These are phyloP conservation scores for Labeo catla DNA, from an alignment of 2,113 vertebrate genomes.

Conservation along the genomic window DNA sequence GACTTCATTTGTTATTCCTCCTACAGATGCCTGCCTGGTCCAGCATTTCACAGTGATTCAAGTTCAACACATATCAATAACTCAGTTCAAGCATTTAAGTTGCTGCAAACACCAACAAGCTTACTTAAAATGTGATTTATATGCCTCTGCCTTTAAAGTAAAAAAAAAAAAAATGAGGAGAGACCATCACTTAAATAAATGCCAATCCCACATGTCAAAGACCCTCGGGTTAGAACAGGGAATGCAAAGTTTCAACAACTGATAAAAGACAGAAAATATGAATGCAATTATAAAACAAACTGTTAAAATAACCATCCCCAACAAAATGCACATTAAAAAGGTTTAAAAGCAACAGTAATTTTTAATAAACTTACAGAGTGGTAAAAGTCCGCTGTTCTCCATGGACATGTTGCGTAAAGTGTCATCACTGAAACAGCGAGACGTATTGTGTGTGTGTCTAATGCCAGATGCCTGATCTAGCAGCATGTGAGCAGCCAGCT, in stretches of 20 bases:
- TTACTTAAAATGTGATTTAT: conserved; percentile 27
- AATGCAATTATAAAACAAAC: not conserved
- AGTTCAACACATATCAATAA: conserved; percentile 24
- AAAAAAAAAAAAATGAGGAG: not conserved
- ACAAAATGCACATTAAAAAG: not conserved
- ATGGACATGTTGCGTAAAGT: conserved; percentile 75
- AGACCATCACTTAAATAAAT: conserved; percentile 57
- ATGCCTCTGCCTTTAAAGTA: conserved; percentile 28
- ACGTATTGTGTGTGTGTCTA: conserved; percentile 54
- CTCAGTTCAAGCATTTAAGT: not conserved
- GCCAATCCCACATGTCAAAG: conserved; percentile 56
- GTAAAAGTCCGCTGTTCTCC: conserved; percentile 84
- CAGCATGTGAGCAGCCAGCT: conserved; percentile 65
- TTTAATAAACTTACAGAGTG: conserved; percentile 82
- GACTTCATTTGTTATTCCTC: conserved; percentile 55
- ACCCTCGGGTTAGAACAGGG: not conserved
- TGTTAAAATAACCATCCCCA: not conserved
- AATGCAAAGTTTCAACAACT: not conserved
- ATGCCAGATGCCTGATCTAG: conserved; percentile 68
- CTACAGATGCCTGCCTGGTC: conserved; percentile 43
- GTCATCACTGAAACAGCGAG: conserved; percentile 66
- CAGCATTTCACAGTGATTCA: conserved; percentile 35
- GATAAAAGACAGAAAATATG: not conserved
- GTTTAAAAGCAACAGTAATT: conserved; percentile 8
- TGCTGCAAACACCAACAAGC: conserved; percentile 12